Conservation (phyloP, 1,140 invertebrate species). For the Drosophila prosaltans region DNA sequence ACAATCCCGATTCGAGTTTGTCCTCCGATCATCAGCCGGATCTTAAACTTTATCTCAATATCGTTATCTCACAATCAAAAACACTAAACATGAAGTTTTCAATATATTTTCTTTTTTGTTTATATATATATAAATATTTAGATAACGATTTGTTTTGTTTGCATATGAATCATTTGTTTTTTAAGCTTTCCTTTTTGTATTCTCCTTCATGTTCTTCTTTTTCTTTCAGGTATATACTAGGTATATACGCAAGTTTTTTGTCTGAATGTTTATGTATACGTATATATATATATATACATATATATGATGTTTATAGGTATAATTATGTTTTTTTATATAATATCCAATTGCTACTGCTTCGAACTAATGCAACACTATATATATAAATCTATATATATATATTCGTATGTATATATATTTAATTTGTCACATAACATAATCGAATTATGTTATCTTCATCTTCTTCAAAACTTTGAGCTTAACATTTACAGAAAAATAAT, state of each 20-base stretch:
- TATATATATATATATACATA: slow-evolving; percentile 53
- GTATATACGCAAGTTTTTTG: slow-evolving; percentile 62
- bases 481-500: slow-evolving; percentile 77
- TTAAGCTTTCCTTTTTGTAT: slow-evolving; percentile 51
- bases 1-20: slow-evolving; percentile 8
- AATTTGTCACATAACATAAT: slow-evolving; percentile 78
- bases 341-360: slow-evolving; percentile 78
- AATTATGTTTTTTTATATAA: slow-evolving; percentile 51
- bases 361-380: slow-evolving; percentile 64
- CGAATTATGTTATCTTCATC: slow-evolving; percentile 68
- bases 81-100: slow-evolving; percentile 75
- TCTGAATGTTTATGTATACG: slow-evolving; percentile 42
- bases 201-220: slow-evolving; percentile 41
- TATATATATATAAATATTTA: slow-evolving; percentile 77
- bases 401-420: slow-evolving; percentile 11
- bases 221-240: slow-evolving; percentile 77
- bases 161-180: slow-evolving; percentile 68
- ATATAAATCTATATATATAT: slow-evolving; percentile 27
- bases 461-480: slow-evolving; percentile 78
- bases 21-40: neutral
- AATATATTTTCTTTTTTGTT: slow-evolving; percentile 52
- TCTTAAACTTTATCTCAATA: slow-evolving; percentile 14
- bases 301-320: slow-evolving; percentile 47
- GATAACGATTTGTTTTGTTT: slow-evolving; percentile 63
- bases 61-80: slow-evolving; percentile 62